Evolutionary conservation across 2,797 vertebrate species (phyloP).

Genomic region (Chiroxiphia lanceolata): DNA sequence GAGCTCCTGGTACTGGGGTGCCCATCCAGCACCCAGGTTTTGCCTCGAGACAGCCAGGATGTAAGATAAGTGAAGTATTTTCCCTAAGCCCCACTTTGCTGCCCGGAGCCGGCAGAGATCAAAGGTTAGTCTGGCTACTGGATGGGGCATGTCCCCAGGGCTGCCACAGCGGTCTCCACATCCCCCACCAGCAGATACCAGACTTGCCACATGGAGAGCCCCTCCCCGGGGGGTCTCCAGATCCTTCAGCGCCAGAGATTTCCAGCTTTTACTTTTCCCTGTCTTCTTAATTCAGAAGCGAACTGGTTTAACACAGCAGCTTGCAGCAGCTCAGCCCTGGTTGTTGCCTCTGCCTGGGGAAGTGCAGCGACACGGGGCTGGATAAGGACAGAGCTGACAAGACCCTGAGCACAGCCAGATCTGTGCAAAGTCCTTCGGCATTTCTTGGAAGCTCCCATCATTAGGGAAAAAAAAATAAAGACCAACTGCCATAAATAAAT

Average conservation of each 20-base stretch:
- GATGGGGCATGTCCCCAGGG: background rate
- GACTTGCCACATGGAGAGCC: background rate
- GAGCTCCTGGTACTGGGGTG: background rate
- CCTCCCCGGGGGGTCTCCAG: background rate
- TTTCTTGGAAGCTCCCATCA: constrained; percentile 34
- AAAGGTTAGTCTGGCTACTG: constrained; percentile 46
- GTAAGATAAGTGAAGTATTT: constrained; percentile 37
- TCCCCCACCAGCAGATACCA: background rate
- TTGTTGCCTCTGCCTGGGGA: background rate
- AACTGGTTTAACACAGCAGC: background rate
- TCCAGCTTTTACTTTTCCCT: background rate
- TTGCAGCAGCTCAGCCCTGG: background rate
- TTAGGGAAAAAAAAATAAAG: background rate
- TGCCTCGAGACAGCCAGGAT: background rate
- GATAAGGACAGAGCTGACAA: background rate
- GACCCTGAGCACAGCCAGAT: background rate
- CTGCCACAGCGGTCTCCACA: background rate
- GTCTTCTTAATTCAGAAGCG: background rate
- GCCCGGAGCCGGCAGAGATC: background rate
- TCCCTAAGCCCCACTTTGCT: background rate
- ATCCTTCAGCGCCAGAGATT: background rate
- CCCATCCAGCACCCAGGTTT: background rate
- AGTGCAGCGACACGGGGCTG: background rate
- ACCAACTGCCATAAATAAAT: background rate
- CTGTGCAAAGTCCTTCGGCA: constrained; percentile 32